These are phyloP conservation scores for Albula glossodonta DNA, from an alignment of 2,113 vertebrate genomes.

Conservation along the genomic window DNA sequence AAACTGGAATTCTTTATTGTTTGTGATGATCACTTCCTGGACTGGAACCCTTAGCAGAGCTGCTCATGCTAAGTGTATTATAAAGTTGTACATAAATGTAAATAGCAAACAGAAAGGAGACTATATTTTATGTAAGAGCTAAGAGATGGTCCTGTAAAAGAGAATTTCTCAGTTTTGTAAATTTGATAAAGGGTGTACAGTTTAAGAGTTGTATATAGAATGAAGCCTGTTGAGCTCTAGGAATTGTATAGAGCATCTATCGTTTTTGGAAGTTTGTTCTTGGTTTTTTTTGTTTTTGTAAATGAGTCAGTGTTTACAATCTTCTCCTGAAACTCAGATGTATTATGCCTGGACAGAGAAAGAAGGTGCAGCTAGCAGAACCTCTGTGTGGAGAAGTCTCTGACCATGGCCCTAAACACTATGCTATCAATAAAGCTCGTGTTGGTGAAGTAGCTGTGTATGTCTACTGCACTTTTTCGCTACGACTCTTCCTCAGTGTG, in stretches of 20 bases:
- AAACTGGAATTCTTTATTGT: constrained; percentile 49
- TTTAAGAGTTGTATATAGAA: constrained; percentile 30
- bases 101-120: constrained; percentile 71
- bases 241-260: constrained; percentile 51
- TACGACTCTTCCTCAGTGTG: neutral
- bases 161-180: constrained; percentile 62
- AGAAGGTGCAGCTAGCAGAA: constrained; percentile 19
- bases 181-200: constrained; percentile 50
- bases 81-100: constrained; percentile 59
- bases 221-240: constrained; percentile 33
- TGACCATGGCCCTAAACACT: constrained; percentile 6
- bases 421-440: constrained; percentile 23
- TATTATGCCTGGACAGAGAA: constrained; percentile 20
- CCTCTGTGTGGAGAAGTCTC: constrained; percentile 11
- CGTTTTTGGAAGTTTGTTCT: constrained; percentile 44
- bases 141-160: constrained; percentile 59
- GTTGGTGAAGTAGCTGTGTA: neutral
- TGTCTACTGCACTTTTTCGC: neutral
- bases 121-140: constrained; percentile 73
- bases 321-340: constrained; percentile 52
- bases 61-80: constrained; percentile 32
- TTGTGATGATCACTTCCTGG: constrained; percentile 57
- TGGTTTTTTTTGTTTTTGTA: constrained; percentile 57
- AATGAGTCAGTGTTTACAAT: constrained; percentile 73
- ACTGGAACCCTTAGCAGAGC: constrained; percentile 46